These are phyloP conservation scores for Matsumyia berberina DNA, from an alignment of 2,888 invertebrate species.

Conservation along the genomic window DNA sequence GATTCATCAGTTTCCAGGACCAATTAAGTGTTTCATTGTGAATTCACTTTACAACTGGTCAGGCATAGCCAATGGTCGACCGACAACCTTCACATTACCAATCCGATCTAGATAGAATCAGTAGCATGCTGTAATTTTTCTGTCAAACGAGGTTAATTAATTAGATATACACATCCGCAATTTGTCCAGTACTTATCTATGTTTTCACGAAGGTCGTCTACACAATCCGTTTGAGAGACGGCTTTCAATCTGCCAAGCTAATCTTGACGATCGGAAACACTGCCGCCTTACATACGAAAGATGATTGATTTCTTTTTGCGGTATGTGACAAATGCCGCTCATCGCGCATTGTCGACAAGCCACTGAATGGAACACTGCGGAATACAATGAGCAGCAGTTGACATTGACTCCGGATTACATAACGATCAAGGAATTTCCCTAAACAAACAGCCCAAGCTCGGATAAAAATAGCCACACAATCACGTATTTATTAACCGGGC, in stretches of 20 bases:
- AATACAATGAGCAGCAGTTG: conserved; percentile 50
- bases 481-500: conserved; percentile 28
- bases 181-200: neutral
- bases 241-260: conserved; percentile 38
- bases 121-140: conserved; percentile 20
- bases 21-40: conserved; percentile 3
- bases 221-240: conserved; percentile 15
- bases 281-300: conserved; percentile 1
- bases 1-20: neutral
- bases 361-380: conserved; percentile 38
- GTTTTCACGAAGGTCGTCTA: conserved; percentile 44
- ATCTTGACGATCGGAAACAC: conserved; percentile 8
- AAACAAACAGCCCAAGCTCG: conserved; percentile 36
- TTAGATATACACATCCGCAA: conserved; percentile 39
- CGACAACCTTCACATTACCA: conserved; percentile 14
- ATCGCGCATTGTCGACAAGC: conserved; percentile 12
- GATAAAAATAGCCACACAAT: conserved; percentile 54
- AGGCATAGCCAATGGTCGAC: neutral
- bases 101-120: conserved; percentile 29
- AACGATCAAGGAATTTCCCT: conserved; percentile 52
- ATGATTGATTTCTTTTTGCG: conserved; percentile 58
- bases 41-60: too few species aligned
- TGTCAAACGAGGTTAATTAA: conserved; percentile 33
- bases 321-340: conserved; percentile 52
- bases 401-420: conserved; percentile 69